phyloP scores from a whole-genome alignment of 92 coral and sea anemone genomes.

The Epizoanthus ramosus region DNA sequence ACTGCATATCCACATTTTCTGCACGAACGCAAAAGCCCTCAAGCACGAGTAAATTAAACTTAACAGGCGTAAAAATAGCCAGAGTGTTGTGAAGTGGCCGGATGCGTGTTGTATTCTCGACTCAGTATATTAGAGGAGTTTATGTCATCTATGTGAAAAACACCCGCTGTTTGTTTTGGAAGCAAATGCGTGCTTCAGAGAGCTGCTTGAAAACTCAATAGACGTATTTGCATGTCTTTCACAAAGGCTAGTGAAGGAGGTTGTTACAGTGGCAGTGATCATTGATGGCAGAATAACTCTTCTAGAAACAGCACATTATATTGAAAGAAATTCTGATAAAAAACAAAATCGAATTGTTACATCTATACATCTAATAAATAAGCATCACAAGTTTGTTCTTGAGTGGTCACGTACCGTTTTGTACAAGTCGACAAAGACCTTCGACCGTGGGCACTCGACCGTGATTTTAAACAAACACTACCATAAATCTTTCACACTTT shows the following conservation, averaged over 20 bases:
- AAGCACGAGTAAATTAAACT: neutral
- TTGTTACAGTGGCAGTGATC: too few species aligned
- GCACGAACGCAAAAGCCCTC: constrained; percentile 24
- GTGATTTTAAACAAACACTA: neutral
- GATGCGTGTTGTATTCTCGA: neutral
- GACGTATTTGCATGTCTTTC: too few species aligned
- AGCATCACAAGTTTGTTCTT: neutral
- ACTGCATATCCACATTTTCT: constrained; percentile 28
- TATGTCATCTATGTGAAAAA: neutral
- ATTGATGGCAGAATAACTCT: neutral
- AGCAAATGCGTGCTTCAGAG: neutral
- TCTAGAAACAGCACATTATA: neutral
- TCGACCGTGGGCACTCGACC: neutral
- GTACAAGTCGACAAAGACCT: constrained; percentile 3
- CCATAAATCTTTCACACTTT: constrained; percentile 1
- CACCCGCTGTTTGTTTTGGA: neutral
- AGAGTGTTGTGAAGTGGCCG: neutral
- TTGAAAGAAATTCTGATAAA: neutral
- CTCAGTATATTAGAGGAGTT: neutral
- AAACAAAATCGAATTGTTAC: neutral
- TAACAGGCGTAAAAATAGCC: constrained; percentile 23
- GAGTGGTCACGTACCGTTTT: constrained; percentile 26
- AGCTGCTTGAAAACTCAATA: too few species aligned
- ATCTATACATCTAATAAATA: neutral
- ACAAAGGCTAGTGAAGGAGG: too few species aligned